Conservation (phyloP, 2,888 invertebrate species). For the Branchipolynoe longqiensis region DNA sequence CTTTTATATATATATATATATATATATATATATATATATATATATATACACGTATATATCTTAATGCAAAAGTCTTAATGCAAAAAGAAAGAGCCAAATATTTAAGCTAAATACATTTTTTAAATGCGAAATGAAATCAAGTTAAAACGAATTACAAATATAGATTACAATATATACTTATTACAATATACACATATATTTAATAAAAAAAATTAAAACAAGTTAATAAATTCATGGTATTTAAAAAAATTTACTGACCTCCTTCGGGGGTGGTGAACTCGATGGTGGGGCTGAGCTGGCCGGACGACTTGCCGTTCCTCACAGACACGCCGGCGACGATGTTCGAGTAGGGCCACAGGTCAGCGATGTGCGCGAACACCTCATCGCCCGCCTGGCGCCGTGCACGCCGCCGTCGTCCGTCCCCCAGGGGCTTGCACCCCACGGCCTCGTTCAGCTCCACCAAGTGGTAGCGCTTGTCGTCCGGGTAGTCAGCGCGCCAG, state of each 20-base stretch:
- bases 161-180: too few relatives aligned
- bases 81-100: too few relatives aligned
- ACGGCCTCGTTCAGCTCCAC: conserved; percentile 38
- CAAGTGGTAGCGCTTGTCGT: conserved; percentile 47
- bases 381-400: conserved; percentile 27
- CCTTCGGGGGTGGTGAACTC: conserved; percentile 80
- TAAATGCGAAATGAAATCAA: too few relatives aligned
- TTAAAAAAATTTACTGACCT: conserved; percentile 69
- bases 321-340: conserved; percentile 90
- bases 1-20: too few relatives aligned
- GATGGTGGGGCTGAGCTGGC: conserved; percentile 87
- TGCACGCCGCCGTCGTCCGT: background rate
- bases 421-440: conserved; percentile 46
- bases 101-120: too few relatives aligned
- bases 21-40: too few relatives aligned
- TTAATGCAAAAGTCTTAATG: too few relatives aligned
- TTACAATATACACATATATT: background rate
- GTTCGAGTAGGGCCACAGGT: conserved; percentile 81
- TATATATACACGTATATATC: too few relatives aligned
- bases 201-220: background rate
- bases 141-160: too few relatives aligned
- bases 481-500: conserved; percentile 61
- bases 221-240: background rate
- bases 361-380: conserved; percentile 65
- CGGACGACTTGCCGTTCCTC: conserved; percentile 55